A percentile compares a stretch with the other conserved stretches of the same genome.
phyloP scores from a whole-genome alignment of 2,888 invertebrate genomes.

The Scotopteryx bipunctaria region DNA sequence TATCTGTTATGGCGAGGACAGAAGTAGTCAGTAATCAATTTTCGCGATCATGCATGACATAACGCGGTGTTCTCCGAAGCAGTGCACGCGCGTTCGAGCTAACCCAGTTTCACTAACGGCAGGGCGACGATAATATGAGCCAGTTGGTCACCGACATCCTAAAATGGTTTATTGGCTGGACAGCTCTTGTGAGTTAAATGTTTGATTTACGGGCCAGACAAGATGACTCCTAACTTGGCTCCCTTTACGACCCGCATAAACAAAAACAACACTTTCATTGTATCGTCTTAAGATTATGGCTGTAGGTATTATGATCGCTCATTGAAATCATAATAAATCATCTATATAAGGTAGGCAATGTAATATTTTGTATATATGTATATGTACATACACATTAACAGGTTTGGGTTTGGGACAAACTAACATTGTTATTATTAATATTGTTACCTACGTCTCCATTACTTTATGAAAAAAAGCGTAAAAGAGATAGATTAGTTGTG shows the following conservation, averaged over 20 bases:
- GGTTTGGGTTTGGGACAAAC: too few relatives aligned
- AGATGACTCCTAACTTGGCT: conserved; percentile 46
- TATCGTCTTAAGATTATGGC: conserved; percentile 5
- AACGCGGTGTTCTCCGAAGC: conserved; percentile 27
- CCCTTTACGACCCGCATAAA: conserved; percentile 33
- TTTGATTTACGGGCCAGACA: conserved; percentile 65
- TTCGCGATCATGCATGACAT: conserved; percentile 23
- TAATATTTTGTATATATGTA: conserved; percentile 4
- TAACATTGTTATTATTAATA: too few relatives aligned
- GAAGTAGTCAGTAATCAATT: conserved; percentile 16
- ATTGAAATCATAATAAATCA: conserved; percentile 21
- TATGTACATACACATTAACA: conserved; percentile 7
- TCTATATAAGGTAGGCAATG: conserved; percentile 8
- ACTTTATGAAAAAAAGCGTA: conserved; percentile 11
- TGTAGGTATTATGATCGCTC: conserved; percentile 4
- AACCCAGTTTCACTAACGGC: conserved; percentile 39
- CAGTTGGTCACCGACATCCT: conserved; percentile 52
- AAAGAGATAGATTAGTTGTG: conserved; percentile 5
- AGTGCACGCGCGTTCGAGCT: conserved; percentile 37
- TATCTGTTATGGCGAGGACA: conserved; percentile 4
- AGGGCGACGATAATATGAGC: conserved; percentile 48
- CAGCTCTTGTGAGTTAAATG: conserved; percentile 65
- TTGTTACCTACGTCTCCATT: too few relatives aligned
- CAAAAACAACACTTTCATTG: conserved; percentile 23
- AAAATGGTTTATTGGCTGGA: conserved; percentile 66